Conservation (phyloP, 2,888 invertebrate genomes). For the Dascillus cervinus region DNA sequence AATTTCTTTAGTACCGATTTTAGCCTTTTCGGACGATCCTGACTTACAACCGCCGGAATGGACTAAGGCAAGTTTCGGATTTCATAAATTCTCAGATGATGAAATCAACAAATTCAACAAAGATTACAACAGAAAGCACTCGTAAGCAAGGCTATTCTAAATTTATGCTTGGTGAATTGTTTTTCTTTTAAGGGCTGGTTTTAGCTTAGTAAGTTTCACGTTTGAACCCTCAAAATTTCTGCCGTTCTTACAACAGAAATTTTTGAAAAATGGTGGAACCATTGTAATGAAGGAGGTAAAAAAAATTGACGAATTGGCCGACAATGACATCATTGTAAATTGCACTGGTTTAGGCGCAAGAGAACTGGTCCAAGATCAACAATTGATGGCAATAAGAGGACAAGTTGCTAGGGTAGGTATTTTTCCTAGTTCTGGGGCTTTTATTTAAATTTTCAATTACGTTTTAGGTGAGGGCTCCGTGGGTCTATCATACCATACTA, state of each 20-base stretch:
- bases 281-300: constrained; percentile 46
- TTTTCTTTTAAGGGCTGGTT: not conserved
- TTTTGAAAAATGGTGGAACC: constrained; percentile 52
- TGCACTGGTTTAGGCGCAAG: constrained; percentile 67
- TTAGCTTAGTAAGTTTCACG: constrained; percentile 45
- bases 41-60: constrained; percentile 36
- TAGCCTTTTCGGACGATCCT: constrained; percentile 34
- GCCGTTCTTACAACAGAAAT: constrained; percentile 57
- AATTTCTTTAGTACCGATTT: constrained; percentile 42
- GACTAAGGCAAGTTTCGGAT: constrained; percentile 44
- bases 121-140: constrained; percentile 37
- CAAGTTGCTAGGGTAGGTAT: constrained; percentile 57
- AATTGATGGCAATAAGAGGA: constrained; percentile 62
- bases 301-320: constrained; percentile 44
- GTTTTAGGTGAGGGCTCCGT: constrained; percentile 62
- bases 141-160: constrained; percentile 30
- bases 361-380: constrained; percentile 53
- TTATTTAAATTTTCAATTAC: no score
- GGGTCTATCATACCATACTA: constrained; percentile 53
- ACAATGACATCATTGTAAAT: constrained; percentile 64
- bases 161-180: not conserved
- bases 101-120: constrained; percentile 36
- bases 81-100: constrained; percentile 28
- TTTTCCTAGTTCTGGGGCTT: no score
- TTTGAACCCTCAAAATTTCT: constrained; percentile 59